A percentile compares a stretch with the other conserved stretches of the same genome.
Evolutionary conservation across 2,113 vertebrate genomes (phyloP).

Genomic region (Mionectes macconnelli): DNA sequence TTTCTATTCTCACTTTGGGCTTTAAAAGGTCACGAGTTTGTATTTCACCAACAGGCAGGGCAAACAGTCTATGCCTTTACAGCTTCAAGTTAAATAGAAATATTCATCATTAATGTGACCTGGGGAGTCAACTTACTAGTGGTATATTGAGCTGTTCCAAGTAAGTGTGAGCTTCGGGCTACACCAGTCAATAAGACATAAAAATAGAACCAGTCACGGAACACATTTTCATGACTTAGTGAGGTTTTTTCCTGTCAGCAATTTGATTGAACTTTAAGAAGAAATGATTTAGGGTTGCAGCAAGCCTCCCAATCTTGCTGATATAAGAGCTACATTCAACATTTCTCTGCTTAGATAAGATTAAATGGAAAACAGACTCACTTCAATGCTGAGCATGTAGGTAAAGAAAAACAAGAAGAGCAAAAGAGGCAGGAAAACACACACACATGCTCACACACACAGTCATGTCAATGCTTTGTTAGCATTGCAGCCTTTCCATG

Average conservation of each 20-base stretch:
- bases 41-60: not conserved
- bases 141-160: not conserved
- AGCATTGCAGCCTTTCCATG: constrained; percentile 18
- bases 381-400: constrained; percentile 23
- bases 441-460: not conserved
- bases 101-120: not conserved
- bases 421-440: constrained; percentile 32
- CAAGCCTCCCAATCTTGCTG: not conserved
- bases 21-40: not conserved
- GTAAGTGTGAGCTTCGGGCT: not conserved
- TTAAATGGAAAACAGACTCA: constrained; percentile 30
- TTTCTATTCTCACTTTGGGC: not conserved
- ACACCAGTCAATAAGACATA: constrained; percentile 30
- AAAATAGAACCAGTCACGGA: constrained; percentile 36
- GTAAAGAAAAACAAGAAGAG: constrained; percentile 27
- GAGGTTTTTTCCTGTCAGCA: constrained; percentile 30
- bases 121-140: not conserved
- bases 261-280: not conserved
- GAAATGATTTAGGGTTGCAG: constrained; percentile 6
- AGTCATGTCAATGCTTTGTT: constrained; percentile 2
- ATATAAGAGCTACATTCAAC: not conserved
- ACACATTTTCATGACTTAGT: constrained; percentile 15
- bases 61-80: not conserved
- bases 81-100: constrained; percentile 19
- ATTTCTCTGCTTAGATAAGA: not conserved